Evolutionary conservation across 2,888 invertebrate genomes (phyloP).

Genomic region (Caenorhabditis parvicauda): DNA sequence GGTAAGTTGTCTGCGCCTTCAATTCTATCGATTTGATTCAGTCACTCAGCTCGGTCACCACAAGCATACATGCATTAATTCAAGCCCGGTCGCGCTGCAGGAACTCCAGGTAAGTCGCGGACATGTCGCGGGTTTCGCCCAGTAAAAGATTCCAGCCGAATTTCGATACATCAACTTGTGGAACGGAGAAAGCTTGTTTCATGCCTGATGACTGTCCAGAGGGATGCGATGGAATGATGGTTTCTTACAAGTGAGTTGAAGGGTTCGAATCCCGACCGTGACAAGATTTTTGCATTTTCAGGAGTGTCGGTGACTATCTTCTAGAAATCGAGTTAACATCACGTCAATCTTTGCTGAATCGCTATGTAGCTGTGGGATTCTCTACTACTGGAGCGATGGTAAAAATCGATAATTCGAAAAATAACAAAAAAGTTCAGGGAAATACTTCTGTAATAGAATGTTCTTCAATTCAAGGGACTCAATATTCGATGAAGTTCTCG

Average conservation of each 20-base stretch:
- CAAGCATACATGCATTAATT: too few species aligned
- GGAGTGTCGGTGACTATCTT: background rate
- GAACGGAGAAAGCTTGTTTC: conserved; percentile 15
- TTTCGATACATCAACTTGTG: conserved; percentile 18
- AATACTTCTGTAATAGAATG: conserved; percentile 23
- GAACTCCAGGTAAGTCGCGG: too few species aligned
- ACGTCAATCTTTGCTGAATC: background rate
- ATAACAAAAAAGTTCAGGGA: background rate
- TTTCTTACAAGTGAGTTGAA: conserved; percentile 17
- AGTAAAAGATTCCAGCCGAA: conserved; percentile 19
- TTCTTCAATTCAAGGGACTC: conserved; percentile 7
- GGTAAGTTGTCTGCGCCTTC: too few species aligned
- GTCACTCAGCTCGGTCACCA: conserved; percentile 9
- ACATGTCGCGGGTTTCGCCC: too few species aligned
- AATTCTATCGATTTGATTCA: too few species aligned
- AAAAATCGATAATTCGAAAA: background rate
- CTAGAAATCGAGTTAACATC: conserved; percentile 18
- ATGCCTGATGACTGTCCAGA: conserved; percentile 8
- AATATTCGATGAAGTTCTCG: conserved; percentile 11
- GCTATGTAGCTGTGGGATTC: conserved; percentile 23
- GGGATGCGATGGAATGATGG: conserved; percentile 12
- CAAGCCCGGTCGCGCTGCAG: too few species aligned
- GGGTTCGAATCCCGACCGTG: background rate
- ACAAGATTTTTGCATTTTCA: background rate
- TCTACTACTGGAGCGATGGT: conserved; percentile 16